Percentiles rank a stretch among this genome's conserved stretches.
These are phyloP conservation scores for Clistopyga incitator DNA, from an alignment of 2,888 invertebrate genomes.

Conservation along the genomic window DNA sequence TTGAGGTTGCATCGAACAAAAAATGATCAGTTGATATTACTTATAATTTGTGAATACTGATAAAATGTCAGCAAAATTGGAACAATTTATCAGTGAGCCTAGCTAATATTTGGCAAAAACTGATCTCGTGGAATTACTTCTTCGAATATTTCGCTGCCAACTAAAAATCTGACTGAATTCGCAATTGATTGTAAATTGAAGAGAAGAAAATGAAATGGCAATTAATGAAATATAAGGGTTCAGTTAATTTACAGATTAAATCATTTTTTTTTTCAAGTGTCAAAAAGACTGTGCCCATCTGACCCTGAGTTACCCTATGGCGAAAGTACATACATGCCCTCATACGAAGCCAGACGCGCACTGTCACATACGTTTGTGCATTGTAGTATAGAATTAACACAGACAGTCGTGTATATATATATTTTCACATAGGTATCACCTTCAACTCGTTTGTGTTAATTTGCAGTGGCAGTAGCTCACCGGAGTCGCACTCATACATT, in stretches of 20 bases:
- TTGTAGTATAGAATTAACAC: constrained; percentile 14
- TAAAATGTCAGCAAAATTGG: too few relatives aligned
- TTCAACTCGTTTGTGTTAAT: constrained; percentile 31
- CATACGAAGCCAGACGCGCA: constrained; percentile 13
- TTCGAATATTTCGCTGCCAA: too few relatives aligned
- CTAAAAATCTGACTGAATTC: too few relatives aligned
- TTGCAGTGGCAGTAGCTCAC: constrained; percentile 70
- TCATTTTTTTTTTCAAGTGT: too few relatives aligned
- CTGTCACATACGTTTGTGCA: constrained; percentile 2
- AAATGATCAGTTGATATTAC: neutral
- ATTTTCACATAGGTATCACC: constrained; percentile 20
- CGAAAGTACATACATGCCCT: neutral
- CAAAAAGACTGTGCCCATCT: neutral
- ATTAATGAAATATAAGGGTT: too few relatives aligned
- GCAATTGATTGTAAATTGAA: too few relatives aligned
- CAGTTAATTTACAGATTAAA: too few relatives aligned
- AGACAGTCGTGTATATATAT: constrained; percentile 23
- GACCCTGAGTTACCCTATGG: neutral
- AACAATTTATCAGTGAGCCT: too few relatives aligned
- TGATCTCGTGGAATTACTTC: neutral
- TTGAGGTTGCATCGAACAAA: neutral
- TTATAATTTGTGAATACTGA: too few relatives aligned
- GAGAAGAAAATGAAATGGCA: too few relatives aligned
- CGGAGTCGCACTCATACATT: constrained; percentile 70
- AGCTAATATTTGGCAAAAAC: neutral